These are phyloP conservation scores for Rambutsinella grinnellia DNA, from an alignment of 2,888 invertebrate species.

Conservation along the genomic window DNA sequence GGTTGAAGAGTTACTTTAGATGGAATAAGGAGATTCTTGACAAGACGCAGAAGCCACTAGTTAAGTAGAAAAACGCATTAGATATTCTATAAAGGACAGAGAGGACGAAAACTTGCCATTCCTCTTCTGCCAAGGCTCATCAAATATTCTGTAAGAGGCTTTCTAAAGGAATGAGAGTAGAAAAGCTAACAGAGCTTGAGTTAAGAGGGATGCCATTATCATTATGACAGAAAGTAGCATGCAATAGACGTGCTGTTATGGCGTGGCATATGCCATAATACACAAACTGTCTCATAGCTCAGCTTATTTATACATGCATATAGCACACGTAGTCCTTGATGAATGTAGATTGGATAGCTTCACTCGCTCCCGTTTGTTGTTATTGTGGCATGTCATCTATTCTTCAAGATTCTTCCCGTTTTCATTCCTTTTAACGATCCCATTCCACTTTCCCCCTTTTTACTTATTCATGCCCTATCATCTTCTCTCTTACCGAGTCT, in stretches of 20 bases:
- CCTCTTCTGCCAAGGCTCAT: slow-evolving; percentile 18
- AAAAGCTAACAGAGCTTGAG: background rate
- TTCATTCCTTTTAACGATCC: slow-evolving; percentile 47
- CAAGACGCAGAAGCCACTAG: too few species aligned
- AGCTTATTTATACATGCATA: background rate
- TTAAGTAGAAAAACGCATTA: too few species aligned
- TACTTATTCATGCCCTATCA: slow-evolving; percentile 47
- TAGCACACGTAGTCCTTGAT: slow-evolving; percentile 18
- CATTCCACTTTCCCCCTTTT: slow-evolving; percentile 45
- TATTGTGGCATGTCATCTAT: slow-evolving; percentile 53
- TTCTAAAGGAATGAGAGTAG: slow-evolving; percentile 2
- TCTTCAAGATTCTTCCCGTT: slow-evolving; percentile 56
- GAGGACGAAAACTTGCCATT: too few species aligned
- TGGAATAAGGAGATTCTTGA: too few species aligned
- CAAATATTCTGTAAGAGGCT: slow-evolving; percentile 50
- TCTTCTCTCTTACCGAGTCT: slow-evolving; percentile 23
- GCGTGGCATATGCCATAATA: background rate
- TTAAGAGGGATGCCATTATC: slow-evolving; percentile 41
- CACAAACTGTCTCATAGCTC: background rate
- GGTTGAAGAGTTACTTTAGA: too few species aligned
- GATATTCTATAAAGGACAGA: too few species aligned
- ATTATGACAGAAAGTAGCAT: slow-evolving; percentile 30
- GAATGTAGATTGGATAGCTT: background rate
- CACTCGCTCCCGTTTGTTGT: slow-evolving; percentile 14
- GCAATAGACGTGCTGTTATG: background rate